phyloP scores from a whole-genome alignment of 1,140 invertebrate species.

The Lepidurus arcticus region DNA sequence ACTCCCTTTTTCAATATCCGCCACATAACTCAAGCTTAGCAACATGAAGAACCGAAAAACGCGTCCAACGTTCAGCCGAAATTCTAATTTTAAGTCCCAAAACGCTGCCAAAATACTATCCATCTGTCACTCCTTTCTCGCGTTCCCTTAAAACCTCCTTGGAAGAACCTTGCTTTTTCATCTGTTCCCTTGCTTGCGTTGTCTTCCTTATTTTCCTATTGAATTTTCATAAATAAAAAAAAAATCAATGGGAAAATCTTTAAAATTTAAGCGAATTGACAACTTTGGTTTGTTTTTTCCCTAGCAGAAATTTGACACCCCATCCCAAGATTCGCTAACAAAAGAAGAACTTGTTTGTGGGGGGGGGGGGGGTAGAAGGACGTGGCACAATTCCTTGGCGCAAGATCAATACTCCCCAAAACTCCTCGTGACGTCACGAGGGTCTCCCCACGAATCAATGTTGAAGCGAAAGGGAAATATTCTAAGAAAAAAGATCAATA shows the following conservation, averaged over 20 bases:
- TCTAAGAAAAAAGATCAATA: neutral
- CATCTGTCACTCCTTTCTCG: neutral
- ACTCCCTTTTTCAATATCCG: neutral
- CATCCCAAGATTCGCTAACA: neutral
- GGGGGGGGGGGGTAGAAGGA: neutral
- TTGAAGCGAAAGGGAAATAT: neutral
- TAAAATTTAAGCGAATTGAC: no score
- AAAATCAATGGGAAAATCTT: no score
- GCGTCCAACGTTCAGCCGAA: neutral
- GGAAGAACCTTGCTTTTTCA: no score
- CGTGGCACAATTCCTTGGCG: neutral
- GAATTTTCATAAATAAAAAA: no score
- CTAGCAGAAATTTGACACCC: neutral
- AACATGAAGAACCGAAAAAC: neutral
- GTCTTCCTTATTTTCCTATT: no score
- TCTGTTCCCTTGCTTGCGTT: no score
- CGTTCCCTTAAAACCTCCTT: neutral
- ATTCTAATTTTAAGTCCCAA: slow-evolving; percentile 3
- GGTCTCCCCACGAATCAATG: neutral
- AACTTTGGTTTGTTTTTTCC: no score
- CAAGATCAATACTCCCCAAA: slow-evolving; percentile 2
- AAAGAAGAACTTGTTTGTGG: neutral
- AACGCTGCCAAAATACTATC: neutral
- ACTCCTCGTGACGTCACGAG: neutral
- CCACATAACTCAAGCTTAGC: neutral